Conservation (phyloP, 1,140 invertebrate species). For the Coptotermes formosanus region DNA sequence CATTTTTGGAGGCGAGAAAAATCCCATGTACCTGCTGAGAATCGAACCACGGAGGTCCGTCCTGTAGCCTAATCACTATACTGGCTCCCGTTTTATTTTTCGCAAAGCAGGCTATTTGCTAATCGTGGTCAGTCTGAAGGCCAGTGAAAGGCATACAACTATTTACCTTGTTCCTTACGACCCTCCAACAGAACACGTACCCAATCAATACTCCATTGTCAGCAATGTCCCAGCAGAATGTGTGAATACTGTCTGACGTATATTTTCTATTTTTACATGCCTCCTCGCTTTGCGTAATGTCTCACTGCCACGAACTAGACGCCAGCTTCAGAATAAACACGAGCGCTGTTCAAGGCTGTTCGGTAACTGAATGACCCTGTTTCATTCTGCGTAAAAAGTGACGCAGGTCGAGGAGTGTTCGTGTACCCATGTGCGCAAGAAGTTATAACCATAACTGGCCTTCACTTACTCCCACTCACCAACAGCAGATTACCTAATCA, state of each 20-base stretch:
- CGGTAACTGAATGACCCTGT: not conserved
- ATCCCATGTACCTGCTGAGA: too few species aligned
- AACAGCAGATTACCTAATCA: too few species aligned
- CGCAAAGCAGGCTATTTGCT: too few species aligned
- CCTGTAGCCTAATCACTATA: too few species aligned
- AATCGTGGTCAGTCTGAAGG: not conserved
- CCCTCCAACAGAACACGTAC: not conserved
- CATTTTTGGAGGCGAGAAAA: too few species aligned
- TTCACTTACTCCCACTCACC: too few species aligned
- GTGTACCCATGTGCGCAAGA: too few species aligned
- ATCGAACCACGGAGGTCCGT: too few species aligned
- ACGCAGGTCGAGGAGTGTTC: too few species aligned
- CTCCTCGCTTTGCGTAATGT: not conserved
- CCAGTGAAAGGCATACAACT: not conserved
- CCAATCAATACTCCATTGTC: not conserved
- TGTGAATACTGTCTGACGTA: not conserved
- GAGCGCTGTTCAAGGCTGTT: not conserved
- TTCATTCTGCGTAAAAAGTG: not conserved
- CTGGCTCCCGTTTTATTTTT: too few species aligned
- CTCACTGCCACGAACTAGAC: not conserved
- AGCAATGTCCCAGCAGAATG: not conserved
- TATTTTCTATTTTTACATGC: not conserved
- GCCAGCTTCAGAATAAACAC: too few species aligned
- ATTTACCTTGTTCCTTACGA: not conserved
- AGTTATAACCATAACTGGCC: too few species aligned